Base-by-base conservation (phyloP, 2,113 vertebrate genomes). In the Alosa alosa region DNA sequence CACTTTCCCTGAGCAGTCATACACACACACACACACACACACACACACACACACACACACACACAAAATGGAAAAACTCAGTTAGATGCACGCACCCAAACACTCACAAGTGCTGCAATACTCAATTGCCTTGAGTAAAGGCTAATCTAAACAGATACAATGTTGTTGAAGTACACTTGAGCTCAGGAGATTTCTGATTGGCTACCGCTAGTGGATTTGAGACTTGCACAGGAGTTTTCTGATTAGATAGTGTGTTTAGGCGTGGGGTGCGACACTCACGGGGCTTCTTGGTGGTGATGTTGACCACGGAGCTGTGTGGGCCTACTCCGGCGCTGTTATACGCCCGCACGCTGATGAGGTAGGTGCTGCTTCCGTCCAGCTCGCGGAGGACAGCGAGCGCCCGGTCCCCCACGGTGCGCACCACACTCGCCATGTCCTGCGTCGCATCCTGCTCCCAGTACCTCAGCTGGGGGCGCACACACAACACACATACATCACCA, bases 271-370 rank as follows among this genome's bases (percentile, higher is more conserved):
- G 11, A 5, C 3, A 84, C 97, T 96, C 94, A 99, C 98, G 98
- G 17, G 98, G 97, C 90, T 98, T 99, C 86, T 95, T 97, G 90
- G 98, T 99, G 11, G 97, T 98, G 92, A 97, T 96, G 7, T 98
- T 97, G 92, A 97, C 96, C 0, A 93, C 87, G 0, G 89, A 90
- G n/a, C 97, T 98, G 91, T 95, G 93, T 0, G 98, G 98, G 20
- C 98, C 98, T 1, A 95, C 95, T 68, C 98, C 98, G 0, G 98
- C 98, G 0, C 96, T 97, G 93, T 99, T 99, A 91, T 97, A 99
- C 0, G 98, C 98, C 84, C 94, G 94, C 75, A 99, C 96, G 3
- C 95, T 95, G 87, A 99, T 72, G 86, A 95, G 94, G 83, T 99
- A 99, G 7, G 96, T 93, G 0, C 89, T 95, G 22, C 96, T 97